phyloP scores from a whole-genome alignment of 2,113 vertebrate species.

The Tetrao urogallus region DNA sequence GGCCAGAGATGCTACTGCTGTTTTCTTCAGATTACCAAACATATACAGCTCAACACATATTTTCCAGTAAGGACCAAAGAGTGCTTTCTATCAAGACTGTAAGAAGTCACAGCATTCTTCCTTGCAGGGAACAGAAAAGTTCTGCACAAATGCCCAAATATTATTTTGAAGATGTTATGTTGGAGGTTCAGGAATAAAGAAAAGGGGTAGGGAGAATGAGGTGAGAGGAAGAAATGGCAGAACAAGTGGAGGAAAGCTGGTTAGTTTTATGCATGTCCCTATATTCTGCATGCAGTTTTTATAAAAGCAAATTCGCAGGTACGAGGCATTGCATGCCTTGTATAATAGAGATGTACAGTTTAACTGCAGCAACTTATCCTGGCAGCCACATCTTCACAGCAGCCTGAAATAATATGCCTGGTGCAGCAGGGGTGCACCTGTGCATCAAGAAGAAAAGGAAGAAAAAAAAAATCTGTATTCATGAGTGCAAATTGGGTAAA shows the following conservation, averaged over 20 bases:
- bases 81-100: not conserved
- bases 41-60: not conserved
- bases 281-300: not conserved
- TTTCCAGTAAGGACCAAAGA: not conserved
- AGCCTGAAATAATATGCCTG: constrained; percentile 45
- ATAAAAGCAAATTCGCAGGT: not conserved
- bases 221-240: not conserved
- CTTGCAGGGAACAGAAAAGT: not conserved
- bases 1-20: not conserved
- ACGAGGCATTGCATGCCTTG: not conserved
- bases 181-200: not conserved
- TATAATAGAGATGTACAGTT: not conserved
- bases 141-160: not conserved
- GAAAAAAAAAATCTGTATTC: constrained; percentile 45
- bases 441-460: constrained; percentile 5
- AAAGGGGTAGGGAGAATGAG: not conserved
- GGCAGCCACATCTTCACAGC: constrained; percentile 36
- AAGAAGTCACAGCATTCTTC: not conserved
- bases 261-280: not conserved
- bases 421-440: constrained; percentile 50
- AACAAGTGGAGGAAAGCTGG: not conserved
- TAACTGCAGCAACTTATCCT: not conserved
- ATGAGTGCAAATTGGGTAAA: constrained; percentile 67
- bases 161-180: not conserved
- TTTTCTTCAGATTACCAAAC: constrained; percentile 9